phyloP scores from a whole-genome alignment of 2,113 vertebrate species.

The Psammodynastes pulverulentus region DNA sequence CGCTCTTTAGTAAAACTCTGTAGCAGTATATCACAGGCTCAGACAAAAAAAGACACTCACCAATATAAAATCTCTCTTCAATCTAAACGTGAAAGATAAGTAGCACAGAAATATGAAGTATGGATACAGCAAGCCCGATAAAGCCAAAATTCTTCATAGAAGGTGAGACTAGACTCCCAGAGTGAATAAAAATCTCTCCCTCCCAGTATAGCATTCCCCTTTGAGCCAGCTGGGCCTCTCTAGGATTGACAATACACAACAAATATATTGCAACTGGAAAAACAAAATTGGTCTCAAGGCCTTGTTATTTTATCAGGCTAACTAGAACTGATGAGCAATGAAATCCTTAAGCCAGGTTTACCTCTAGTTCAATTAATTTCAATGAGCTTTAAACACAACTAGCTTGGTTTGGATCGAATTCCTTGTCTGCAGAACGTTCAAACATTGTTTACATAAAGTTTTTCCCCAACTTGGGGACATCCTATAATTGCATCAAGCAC shows the following conservation, averaged over 20 bases:
- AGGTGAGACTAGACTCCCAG: not conserved
- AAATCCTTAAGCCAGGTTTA: not conserved
- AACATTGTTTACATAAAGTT: slow-evolving; percentile 39
- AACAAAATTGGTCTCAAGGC: not conserved
- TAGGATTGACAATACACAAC: not conserved
- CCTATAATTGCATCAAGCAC: slow-evolving; percentile 26
- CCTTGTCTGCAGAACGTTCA: slow-evolving; percentile 26
- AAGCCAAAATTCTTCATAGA: not conserved
- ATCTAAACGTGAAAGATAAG: not conserved
- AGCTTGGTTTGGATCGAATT: slow-evolving; percentile 6
- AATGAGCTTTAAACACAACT: not conserved
- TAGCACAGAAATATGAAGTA: not conserved
- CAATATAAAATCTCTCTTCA: not conserved
- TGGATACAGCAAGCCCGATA: not conserved
- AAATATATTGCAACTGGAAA: not conserved
- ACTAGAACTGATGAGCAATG: not conserved
- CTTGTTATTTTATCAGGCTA: not conserved
- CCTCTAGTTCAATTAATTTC: slow-evolving; percentile 5
- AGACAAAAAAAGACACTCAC: not conserved
- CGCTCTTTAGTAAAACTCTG: not conserved
- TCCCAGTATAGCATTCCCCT: not conserved
- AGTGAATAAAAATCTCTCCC: not conserved
- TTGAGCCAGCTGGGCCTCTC: not conserved
- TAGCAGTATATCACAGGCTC: not conserved
- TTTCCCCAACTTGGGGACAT: slow-evolving; percentile 23